Percentiles rank a stretch among this genome's conserved stretches.
These are phyloP conservation scores for Valencia hispanica DNA, from an alignment of 2,797 vertebrate species.

Conservation along the genomic window DNA sequence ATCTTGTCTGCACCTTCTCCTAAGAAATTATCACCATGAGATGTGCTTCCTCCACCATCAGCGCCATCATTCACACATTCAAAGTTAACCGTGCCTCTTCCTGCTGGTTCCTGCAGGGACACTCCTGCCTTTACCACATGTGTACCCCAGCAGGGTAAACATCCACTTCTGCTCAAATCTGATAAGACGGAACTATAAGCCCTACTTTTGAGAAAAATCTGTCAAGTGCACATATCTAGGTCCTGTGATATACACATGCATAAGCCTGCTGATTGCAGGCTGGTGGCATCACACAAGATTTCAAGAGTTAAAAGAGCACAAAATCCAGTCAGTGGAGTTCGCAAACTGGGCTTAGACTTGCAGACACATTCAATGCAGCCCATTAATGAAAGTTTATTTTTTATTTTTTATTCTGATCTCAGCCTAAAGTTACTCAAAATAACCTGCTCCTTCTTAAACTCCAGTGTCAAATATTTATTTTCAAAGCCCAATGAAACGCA, in stretches of 20 bases:
- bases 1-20: slow-evolving; percentile 18
- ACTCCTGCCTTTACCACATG: slow-evolving; percentile 29
- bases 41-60: slow-evolving; percentile 16
- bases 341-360: not conserved
- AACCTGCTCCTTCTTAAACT: too few relatives aligned
- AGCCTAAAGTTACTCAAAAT: not conserved
- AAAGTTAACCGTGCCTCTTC: slow-evolving; percentile 38
- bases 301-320: not conserved
- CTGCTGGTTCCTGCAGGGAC: slow-evolving; percentile 12
- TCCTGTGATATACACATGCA: slow-evolving; percentile 1
- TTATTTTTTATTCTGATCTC: not conserved
- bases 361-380: not conserved
- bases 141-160: slow-evolving; percentile 35
- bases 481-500: too few relatives aligned
- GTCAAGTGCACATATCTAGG: slow-evolving; percentile 14
- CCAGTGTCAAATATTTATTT: not conserved
- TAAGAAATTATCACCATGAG: slow-evolving; percentile 20
- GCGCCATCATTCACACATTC: slow-evolving; percentile 26
- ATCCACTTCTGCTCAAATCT: slow-evolving; percentile 37
- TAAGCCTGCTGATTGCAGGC: slow-evolving; percentile 15
- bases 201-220: not conserved
- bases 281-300: not conserved
- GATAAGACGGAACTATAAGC: not conserved
- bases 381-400: not conserved
- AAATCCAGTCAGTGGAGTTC: not conserved